Evolutionary conservation across 2,888 invertebrate species (phyloP).

Genomic region (Tenthredo scrophulariae): DNA sequence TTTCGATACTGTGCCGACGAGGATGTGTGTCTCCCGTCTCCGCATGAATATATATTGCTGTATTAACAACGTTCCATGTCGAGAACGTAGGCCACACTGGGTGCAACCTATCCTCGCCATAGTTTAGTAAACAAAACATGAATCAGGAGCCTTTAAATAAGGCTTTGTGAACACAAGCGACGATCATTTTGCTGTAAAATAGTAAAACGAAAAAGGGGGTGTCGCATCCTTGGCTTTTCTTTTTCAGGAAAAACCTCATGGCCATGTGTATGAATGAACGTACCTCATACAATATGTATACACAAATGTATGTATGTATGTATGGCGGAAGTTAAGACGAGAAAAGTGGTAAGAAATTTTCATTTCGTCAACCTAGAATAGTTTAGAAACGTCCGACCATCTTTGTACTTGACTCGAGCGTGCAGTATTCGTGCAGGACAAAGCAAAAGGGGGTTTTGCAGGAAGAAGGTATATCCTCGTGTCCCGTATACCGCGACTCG

Average conservation of each 20-base stretch:
- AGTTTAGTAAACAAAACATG: conserved; percentile 13
- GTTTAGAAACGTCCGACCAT: not conserved
- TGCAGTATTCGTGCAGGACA: not conserved
- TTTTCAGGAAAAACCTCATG: not conserved
- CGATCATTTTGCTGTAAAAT: not conserved
- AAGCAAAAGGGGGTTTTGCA: not conserved
- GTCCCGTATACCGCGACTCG: conserved; percentile 42
- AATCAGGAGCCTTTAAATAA: not conserved
- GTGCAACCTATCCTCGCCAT: conserved; percentile 10
- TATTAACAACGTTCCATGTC: conserved; percentile 45
- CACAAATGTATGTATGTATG: no score
- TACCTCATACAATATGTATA: not conserved
- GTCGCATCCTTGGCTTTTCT: not conserved
- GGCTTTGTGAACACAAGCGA: not conserved
- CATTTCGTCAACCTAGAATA: not conserved
- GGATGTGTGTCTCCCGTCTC: conserved; percentile 20
- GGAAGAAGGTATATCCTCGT: conserved; percentile 45
- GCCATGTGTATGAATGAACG: no score
- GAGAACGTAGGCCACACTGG: not conserved
- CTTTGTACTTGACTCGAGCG: no score
- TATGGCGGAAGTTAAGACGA: not conserved
- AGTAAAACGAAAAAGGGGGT: not conserved
- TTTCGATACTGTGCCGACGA: conserved; percentile 11
- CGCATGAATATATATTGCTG: conserved; percentile 55
- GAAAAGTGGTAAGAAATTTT: conserved; percentile 7